These are phyloP conservation scores for Polypedilum pembai DNA, from an alignment of 1,140 invertebrate genomes.

Conservation along the genomic window DNA sequence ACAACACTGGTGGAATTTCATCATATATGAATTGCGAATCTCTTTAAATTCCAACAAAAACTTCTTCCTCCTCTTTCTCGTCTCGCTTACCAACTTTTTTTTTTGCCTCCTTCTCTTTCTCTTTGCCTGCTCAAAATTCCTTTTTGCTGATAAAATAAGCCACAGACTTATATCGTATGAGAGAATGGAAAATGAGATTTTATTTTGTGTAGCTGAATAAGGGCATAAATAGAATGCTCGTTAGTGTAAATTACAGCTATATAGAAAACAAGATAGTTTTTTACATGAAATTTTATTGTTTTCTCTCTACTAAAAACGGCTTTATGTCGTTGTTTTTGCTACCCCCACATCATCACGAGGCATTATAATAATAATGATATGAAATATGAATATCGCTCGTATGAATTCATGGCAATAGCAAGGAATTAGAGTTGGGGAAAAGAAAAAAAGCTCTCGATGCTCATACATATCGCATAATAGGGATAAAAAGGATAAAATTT, in stretches of 20 bases:
- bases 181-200: slow-evolving; percentile 10
- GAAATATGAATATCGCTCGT: no score
- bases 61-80: not conserved
- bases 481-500: no score
- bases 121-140: not conserved
- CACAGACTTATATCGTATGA: not conserved
- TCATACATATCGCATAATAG: no score
- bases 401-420: no score
- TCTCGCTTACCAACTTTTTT: not conserved
- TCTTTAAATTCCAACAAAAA: not conserved
- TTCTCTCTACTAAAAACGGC: no score
- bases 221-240: not conserved
- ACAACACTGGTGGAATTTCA: slow-evolving; percentile 16
- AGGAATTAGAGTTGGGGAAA: no score
- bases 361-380: no score
- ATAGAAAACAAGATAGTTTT: no score
- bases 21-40: not conserved
- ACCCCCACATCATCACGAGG: no score
- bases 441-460: no score
- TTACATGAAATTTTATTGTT: no score
- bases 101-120: not conserved
- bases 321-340: no score
- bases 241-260: not conserved
- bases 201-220: not conserved
- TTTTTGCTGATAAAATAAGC: slow-evolving; percentile 9